Conservation (phyloP, 1,140 invertebrate genomes). For the Octopus bimaculoides region DNA sequence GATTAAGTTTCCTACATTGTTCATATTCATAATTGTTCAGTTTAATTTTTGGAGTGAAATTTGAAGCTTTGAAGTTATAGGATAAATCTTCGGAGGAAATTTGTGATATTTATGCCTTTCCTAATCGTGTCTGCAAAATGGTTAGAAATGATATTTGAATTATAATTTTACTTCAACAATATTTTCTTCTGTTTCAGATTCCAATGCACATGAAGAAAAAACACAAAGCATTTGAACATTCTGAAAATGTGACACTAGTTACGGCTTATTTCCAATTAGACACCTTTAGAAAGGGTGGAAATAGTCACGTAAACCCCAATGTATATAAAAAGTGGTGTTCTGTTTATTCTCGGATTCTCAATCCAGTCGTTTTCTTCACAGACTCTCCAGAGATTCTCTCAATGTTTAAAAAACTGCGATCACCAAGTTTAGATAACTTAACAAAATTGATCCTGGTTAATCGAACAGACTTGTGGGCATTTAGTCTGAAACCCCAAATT, state of each 20-base stretch:
- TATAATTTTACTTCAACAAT: no score
- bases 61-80: no score
- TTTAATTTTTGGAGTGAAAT: no score
- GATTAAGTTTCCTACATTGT: no score
- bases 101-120: no score
- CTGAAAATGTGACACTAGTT: conserved; percentile 40
- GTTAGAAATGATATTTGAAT: no score
- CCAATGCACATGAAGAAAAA: no score
- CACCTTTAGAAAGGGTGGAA: conserved; percentile 32
- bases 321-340: conserved; percentile 27
- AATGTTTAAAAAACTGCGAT: conserved; percentile 24
- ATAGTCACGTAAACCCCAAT: not conserved
- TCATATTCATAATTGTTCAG: no score
- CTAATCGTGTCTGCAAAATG: no score
- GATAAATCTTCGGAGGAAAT: no score
- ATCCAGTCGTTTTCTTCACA: conserved; percentile 35
- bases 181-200: no score
- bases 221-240: not conserved
- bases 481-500: conserved; percentile 28
- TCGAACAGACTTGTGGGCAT: conserved; percentile 28
- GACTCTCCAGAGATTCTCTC: conserved; percentile 23
- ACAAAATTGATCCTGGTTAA: conserved; percentile 27
- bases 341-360: conserved; percentile 20
- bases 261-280: conserved; percentile 43
- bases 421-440: not conserved